Conservation (phyloP, 2,888 invertebrate genomes). For the Stictocephala bisonia region DNA sequence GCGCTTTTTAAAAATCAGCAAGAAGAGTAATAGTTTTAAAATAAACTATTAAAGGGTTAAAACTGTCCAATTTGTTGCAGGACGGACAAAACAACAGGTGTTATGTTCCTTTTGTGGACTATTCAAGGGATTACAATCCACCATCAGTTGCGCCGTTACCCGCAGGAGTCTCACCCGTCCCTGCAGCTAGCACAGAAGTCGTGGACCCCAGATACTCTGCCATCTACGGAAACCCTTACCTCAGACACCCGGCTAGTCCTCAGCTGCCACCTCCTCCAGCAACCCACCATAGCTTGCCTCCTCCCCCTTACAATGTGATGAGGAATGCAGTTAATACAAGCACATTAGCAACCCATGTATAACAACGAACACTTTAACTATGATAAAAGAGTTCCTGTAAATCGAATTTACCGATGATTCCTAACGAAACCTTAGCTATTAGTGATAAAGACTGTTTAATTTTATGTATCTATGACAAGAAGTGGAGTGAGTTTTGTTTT, state of each 20-base stretch:
- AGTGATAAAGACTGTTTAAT: too few relatives aligned
- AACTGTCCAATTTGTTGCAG: too few relatives aligned
- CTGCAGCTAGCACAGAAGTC: slow-evolving; percentile 63
- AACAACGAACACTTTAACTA: too few relatives aligned
- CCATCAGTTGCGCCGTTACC: slow-evolving; percentile 72
- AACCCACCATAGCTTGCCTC: slow-evolving; percentile 62
- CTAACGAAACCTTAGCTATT: too few relatives aligned
- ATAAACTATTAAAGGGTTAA: too few relatives aligned
- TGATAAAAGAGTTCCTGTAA: too few relatives aligned
- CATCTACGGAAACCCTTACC: slow-evolving; percentile 89
- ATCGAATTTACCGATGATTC: too few relatives aligned
- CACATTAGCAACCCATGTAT: too few relatives aligned
- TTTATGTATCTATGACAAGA: too few relatives aligned
- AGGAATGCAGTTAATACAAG: slow-evolving; percentile 67
- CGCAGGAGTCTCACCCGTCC: slow-evolving; percentile 58
- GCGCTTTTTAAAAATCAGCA: too few relatives aligned
- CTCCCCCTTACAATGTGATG: slow-evolving; percentile 59
- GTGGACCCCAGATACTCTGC: slow-evolving; percentile 90
- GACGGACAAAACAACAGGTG: slow-evolving; percentile 86
- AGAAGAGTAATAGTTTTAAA: too few relatives aligned
- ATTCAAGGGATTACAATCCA: slow-evolving; percentile 88
- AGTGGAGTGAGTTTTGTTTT: too few relatives aligned
- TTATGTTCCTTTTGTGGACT: slow-evolving; percentile 90
- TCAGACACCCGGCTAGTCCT: slow-evolving; percentile 82
- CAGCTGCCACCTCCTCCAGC: slow-evolving; percentile 82